Conservation (phyloP, 2,113 vertebrate genomes). For the Mohoua ochrocephala region DNA sequence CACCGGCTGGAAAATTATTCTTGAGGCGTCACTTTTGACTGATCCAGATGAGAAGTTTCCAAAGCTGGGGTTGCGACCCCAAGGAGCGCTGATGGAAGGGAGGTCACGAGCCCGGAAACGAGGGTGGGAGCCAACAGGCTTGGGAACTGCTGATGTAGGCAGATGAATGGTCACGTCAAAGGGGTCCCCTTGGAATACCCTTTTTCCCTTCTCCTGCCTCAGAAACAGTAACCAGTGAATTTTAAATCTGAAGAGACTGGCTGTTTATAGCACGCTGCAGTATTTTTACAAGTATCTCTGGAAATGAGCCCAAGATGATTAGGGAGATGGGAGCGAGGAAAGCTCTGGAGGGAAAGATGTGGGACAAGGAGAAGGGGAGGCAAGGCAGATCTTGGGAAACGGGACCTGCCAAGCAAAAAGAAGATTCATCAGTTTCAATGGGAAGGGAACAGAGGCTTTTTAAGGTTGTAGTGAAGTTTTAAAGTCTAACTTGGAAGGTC, state of each 20-base stretch:
- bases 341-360: background rate
- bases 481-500: background rate
- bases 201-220: background rate
- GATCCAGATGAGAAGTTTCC: background rate
- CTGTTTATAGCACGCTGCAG: background rate
- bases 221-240: background rate
- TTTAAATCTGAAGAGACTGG: background rate
- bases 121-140: background rate
- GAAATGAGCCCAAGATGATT: background rate
- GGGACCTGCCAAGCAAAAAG: background rate
- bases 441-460: background rate
- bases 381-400: background rate
- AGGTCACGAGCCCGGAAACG: background rate
- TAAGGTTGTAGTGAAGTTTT: background rate
- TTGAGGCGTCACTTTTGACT: background rate
- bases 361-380: background rate
- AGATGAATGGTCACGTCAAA: background rate
- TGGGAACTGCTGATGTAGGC: constrained; percentile 28
- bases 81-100: background rate
- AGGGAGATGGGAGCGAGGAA: background rate
- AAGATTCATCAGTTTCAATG: background rate
- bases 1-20: background rate
- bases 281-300: background rate
- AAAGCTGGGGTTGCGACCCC: background rate
- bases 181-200: background rate